Evolutionary conservation across 2,113 vertebrate species (phyloP).

Genomic region (Illadopsis cleaveri): DNA sequence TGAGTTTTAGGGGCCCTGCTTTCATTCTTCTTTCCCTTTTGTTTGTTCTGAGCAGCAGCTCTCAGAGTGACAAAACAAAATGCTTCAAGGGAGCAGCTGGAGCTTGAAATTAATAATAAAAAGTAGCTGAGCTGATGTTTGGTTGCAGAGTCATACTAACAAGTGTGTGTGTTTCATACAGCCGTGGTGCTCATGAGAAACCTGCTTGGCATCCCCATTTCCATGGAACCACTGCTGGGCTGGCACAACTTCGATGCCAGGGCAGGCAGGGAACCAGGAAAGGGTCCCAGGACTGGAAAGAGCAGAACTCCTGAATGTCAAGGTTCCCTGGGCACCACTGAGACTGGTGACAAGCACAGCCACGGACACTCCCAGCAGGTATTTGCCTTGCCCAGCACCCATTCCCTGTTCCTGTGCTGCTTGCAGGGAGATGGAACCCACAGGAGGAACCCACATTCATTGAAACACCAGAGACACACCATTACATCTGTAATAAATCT

Average conservation of each 20-base stretch:
- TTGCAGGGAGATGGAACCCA: too few relatives aligned
- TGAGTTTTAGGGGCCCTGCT: slow-evolving; percentile 20
- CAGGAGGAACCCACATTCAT: neutral
- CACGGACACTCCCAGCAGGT: neutral
- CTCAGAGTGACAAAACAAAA: slow-evolving; percentile 55
- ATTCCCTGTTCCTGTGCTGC: neutral
- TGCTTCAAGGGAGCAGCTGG: slow-evolving; percentile 60
- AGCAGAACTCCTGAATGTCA: neutral
- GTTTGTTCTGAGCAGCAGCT: slow-evolving; percentile 39
- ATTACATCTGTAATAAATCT: neutral
- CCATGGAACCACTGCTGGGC: neutral
- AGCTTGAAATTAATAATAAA: slow-evolving; percentile 73
- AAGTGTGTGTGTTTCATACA: neutral
- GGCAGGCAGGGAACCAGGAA: neutral
- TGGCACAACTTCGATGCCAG: neutral
- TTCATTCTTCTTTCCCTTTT: slow-evolving; percentile 64
- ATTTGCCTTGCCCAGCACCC: accelerated
- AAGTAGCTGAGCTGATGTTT: slow-evolving; percentile 2
- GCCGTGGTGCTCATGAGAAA: accelerated
- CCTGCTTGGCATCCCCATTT: neutral
- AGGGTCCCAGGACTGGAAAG: neutral
- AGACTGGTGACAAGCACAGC: neutral
- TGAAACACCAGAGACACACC: neutral
- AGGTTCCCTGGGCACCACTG: neutral
- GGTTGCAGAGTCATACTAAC: neutral